Evolutionary conservation across 1,140 invertebrate genomes (phyloP), one percentile per base, ranked within the genome.

Genomic region (Caerostris darwini): DNA sequence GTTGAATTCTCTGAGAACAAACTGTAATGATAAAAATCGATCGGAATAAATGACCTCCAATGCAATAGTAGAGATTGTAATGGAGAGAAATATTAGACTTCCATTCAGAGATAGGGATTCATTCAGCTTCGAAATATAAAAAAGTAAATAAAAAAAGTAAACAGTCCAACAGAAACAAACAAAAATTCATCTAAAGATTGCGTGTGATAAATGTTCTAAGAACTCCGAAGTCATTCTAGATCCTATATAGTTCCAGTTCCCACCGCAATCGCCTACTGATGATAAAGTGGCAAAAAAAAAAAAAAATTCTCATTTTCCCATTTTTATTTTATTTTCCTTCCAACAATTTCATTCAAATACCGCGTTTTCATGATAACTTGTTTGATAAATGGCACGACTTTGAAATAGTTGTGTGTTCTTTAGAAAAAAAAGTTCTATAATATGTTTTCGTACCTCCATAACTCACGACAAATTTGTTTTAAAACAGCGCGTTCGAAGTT

Each of bases 321-420:
- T 67, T 67, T 64, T 88, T 14, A 61, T 34, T 64, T 17, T 34
- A 12, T 57, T 7, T 17, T 56, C 82, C 50, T 3, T 58, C 34
- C 86, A 34, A 57, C 86, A 88, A 88, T 88, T 88, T 88, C 86
- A 88, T 88, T 88, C 86, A 88, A 88, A 88, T 88, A 88, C 57
- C 57, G 86, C 59, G 56, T 86, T 86, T 86, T 59, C 57, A 86
- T 86, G 83, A 86, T 86, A 86, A 58, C 83, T 86, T 53, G 57
- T 53, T 86, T 86, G 83, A 86, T 86, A 86, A 86, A 86, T 86
- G 57, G 83, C 86, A 14, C 7, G 19, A 88, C 57, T 88, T 88
- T 67, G 86, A 88, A 88, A 88, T 88, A 88, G 86, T 88, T 85
- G 82, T 85, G 54, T 56, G 82, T 56, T 54, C 58, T 85, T 56